Conservation (phyloP, 1,140 invertebrate genomes). For the Bombus superbus region DNA sequence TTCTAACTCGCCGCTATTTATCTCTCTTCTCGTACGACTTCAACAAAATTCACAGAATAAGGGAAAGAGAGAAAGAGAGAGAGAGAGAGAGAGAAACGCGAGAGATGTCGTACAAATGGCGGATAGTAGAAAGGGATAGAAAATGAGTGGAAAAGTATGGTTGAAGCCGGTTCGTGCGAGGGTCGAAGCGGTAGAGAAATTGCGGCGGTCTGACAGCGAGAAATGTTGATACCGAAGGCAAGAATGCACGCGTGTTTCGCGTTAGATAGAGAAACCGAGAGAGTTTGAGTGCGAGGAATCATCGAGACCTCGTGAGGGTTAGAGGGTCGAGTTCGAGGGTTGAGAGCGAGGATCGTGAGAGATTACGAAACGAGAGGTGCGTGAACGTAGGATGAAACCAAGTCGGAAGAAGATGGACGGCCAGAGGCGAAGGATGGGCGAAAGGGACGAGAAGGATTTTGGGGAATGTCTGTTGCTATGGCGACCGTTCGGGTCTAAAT, state of each 20-base stretch:
- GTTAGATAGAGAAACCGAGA: not conserved
- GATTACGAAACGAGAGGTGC: constrained; percentile 5
- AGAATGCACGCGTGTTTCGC: not conserved
- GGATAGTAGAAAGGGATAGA: not conserved
- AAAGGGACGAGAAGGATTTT: constrained; percentile 70
- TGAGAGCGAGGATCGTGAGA: not conserved
- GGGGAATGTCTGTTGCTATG: constrained; percentile 80
- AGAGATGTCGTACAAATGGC: not conserved
- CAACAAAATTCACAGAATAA: constrained; percentile 9
- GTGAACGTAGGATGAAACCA: not conserved
- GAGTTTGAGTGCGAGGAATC: not conserved
- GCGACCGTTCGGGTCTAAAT: constrained; percentile 77
- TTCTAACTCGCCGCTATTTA: constrained; percentile 38
- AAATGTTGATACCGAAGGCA: constrained; percentile 1
- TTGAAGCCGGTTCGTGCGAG: not conserved
- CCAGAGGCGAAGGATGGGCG: not conserved
- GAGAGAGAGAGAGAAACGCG: not conserved
- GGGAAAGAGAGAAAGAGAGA: too few species aligned
- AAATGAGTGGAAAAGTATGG: not conserved
- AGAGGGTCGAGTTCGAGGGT: not conserved
- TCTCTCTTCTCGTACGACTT: constrained; percentile 33
- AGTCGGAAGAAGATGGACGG: constrained; percentile 9
- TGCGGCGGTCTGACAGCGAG: constrained; percentile 8
- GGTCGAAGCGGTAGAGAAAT: not conserved
- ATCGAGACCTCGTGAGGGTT: not conserved